Evolutionary conservation across 2,888 invertebrate genomes (phyloP), one percentile per base, ranked within the genome.

Genomic region (Cartodere bifasciata): DNA sequence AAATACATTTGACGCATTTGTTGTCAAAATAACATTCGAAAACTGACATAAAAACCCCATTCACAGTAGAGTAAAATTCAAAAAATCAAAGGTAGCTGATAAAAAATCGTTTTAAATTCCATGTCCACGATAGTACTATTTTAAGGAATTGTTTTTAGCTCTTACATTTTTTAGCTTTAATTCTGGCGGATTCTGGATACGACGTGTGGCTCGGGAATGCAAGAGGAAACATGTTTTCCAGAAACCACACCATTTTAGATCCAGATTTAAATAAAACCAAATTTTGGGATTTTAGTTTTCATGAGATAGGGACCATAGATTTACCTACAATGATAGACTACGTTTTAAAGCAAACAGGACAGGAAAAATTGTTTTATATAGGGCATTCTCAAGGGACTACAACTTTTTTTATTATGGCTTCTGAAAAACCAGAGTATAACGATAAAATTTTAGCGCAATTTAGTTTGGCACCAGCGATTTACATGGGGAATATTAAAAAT

Each of bases 161-260:
- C n/a, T n/a, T n/a, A n/a, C n/a, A n/a, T n/a, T n/a, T n/a, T n/a
- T n/a, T n/a, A n/a, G n/a, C n/a, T n/a, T n/a, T n/a, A 76, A 77
- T 9, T 80, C 69, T 43, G 80, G 80, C 39, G n/a, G n/a, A n/a
- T n/a, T n/a, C n/a, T n/a, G n/a, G n/a, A n/a, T n/a, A n/a, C n/a
- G n/a, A n/a, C n/a, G 78, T 80, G 0, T 88, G 87, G 87, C 59
- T 88, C 60, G 79, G 81, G 0, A 88, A 87, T 50, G 70, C 70
- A 12, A 69, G 87, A 3, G 87, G 87, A 4, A 85, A 76, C 49
- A 64, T 61, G 12, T 80, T 76, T 49, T 71, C 73, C 2, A 64
- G 68, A 5, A 57, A 50, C 2, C 80, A 82, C 45, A 41, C 51
- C 1, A 50, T 54, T 0, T 41, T 64, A 48, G 54, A 63, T 32